Evolutionary conservation across 2,113 vertebrate species (phyloP), one percentile per base, ranked within the genome.

Genomic region (Gadus macrocephalus): DNA sequence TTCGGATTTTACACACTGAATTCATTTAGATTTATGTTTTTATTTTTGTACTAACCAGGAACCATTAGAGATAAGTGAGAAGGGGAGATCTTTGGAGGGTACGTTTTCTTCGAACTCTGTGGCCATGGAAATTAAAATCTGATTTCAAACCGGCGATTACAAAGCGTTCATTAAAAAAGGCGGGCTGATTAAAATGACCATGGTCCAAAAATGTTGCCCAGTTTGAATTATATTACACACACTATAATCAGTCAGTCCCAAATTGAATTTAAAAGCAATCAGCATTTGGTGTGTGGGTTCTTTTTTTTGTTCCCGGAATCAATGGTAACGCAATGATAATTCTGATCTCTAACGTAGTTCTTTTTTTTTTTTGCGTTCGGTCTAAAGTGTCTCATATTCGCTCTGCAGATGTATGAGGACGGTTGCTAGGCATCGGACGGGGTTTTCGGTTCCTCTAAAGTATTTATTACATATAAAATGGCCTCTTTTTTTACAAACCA

Each of bases 221-320:
- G 27, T 65, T 62, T 69, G 81, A 87, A 88, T 88, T 81, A 78
- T 87, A 86, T 88, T 87, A 87, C 73, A 78, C 60, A 20, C 62
- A 19, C 76, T 16, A 25, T 76, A 81, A 91, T 92, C 89, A 89
- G 88, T 93, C 86, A 89, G 68, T 42, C 68, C 17, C 49, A 78
- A 83, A 92, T 91, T 91, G 63, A 82, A 92, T 92, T 91, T 91
- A 86, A 89, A 91, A 87, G 79, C 87, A 89, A 91, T 93, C 87
- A 88, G 87, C 70, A 62, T 86, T 83, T 76, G 74, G 76, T 71
- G 68, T 76, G 74, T 82, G 42, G 8, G 42, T 9, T 56, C 2
- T 59, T 59, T 19, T 62, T 62, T 62, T 62, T 62, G 4, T 88
- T 86, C 85, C 74, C 71, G 66, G 27, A 78, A 90, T 92, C 90